Conservation (phyloP, 2,888 invertebrate genomes). For the Oxyteleia sp. region DNA sequence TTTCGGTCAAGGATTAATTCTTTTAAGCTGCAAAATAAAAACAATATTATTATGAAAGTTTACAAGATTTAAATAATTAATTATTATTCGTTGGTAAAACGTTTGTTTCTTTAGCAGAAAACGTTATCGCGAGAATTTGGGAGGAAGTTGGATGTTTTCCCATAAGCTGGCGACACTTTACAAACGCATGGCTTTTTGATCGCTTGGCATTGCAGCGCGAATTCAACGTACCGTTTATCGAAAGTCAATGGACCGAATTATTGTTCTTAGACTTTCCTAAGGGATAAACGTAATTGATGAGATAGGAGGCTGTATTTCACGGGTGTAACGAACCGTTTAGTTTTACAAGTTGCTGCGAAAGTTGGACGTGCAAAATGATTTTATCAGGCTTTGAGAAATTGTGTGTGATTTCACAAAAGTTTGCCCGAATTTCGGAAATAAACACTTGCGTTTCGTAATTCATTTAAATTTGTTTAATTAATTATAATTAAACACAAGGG, state of each 20-base stretch:
- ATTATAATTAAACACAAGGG: no score
- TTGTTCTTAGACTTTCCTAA: conserved; percentile 58
- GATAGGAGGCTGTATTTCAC: conserved; percentile 47
- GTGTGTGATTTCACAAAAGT: conserved; percentile 30
- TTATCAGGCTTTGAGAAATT: conserved; percentile 35
- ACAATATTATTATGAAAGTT: no score
- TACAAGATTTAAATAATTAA: no score
- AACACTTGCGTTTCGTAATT: no score
- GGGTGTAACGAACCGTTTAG: conserved; percentile 45
- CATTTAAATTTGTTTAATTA: no score
- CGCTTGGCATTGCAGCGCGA: conserved; percentile 10
- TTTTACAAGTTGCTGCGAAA: conserved; percentile 47
- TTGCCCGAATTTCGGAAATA: conserved; percentile 2
- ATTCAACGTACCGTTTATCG: conserved; percentile 56
- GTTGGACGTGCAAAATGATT: conserved; percentile 50
- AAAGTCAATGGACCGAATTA: conserved; percentile 64
- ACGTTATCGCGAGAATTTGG: background rate
- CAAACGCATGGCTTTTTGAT: conserved; percentile 25
- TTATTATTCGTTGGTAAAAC: no score
- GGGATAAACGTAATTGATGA: conserved; percentile 56
- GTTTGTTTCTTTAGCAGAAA: background rate
- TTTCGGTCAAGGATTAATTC: conserved; percentile 92
- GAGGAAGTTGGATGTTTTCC: conserved; percentile 20
- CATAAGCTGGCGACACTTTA: conserved; percentile 2
- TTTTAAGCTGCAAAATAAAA: conserved; percentile 89